A percentile compares a stretch with the other conserved stretches of the same genome.
These are phyloP conservation scores for Lepidochrysops patricia DNA, from an alignment of 2,888 invertebrate genomes.

Conservation along the genomic window DNA sequence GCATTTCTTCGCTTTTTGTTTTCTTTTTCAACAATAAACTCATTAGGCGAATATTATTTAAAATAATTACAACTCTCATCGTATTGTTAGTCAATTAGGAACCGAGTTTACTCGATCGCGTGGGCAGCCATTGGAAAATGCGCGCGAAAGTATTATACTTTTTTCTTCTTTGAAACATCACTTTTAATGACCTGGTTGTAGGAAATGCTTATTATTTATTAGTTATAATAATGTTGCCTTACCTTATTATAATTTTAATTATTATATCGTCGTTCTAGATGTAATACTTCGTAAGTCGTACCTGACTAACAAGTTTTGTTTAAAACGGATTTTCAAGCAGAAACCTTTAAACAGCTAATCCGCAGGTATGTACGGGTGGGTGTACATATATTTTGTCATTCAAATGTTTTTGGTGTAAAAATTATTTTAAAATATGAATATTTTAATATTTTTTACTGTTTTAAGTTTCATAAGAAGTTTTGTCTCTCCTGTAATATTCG, in stretches of 20 bases:
- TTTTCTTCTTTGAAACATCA: conserved; percentile 11
- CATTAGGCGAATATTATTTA: background rate
- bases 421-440: too few relatives aligned
- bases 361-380: too few relatives aligned
- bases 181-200: background rate
- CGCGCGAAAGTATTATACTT: conserved; percentile 26
- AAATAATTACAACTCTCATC: conserved; percentile 11
- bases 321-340: too few relatives aligned
- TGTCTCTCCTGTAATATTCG: too few relatives aligned
- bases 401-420: too few relatives aligned
- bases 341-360: too few relatives aligned
- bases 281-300: too few relatives aligned
- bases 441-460: too few relatives aligned
- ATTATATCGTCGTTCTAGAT: too few relatives aligned
- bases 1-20: background rate
- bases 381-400: too few relatives aligned
- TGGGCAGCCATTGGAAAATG: conserved; percentile 27
- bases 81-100: conserved; percentile 21
- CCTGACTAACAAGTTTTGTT: too few relatives aligned
- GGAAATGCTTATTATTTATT: conserved; percentile 3
- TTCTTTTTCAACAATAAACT: background rate
- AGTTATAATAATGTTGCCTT: background rate
- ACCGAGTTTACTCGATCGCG: conserved; percentile 21
- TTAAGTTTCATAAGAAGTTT: too few relatives aligned
- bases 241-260: background rate